Base-by-base conservation (phyloP, 2,113 vertebrate species). In the Hippopotamus amphibius region DNA sequence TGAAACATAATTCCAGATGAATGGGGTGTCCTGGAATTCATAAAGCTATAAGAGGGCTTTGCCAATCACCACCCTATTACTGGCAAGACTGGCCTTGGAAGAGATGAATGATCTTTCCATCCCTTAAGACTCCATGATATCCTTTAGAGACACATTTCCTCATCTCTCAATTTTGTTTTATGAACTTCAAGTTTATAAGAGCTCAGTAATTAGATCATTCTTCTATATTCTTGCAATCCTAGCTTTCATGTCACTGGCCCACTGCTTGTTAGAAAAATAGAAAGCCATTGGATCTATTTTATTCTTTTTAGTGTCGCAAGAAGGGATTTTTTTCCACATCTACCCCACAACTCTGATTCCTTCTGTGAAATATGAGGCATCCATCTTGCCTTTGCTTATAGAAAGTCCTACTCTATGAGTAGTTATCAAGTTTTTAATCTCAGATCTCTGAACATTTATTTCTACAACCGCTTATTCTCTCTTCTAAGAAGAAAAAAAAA, bases 371-470 rank as follows among this genome's bases (percentile, higher is more conserved):
- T 84, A 63, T 55, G 79, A 96, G 74, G 50, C 13, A 33, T 69
- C 41, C 48, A 50, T 72, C 14, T 86, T 96, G 55, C 14, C 59
- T 96, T 95, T 88, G 50, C 90, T 96, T 96, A 74, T 28, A 43
- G 15, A 87, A n/a, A 87, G 33, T 43, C 33, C 26, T 69, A 57
- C 26, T 59, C n/a, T 14, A 43, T 80, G 50, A 86, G 43, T 48
- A 66, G 37, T 69, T 81, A 74, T 37, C 93, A 88, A 72, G 14
- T 65, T 97, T 95, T 95, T 81, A 26, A 76, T 88, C 71, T 88
- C 59, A 84, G 57, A 24, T 48, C 8, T 59, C 48, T 71, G 50
- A 65, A 82, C 28, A 91, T 95, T 93, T 90, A 93, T 94, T 97
- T 94, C 66, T 89, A 80, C 2, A 77, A 91, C 24, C 7, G n/a